These are phyloP conservation scores for Australoheros scitulus DNA, from an alignment of 2,113 vertebrate species.

Conservation along the genomic window DNA sequence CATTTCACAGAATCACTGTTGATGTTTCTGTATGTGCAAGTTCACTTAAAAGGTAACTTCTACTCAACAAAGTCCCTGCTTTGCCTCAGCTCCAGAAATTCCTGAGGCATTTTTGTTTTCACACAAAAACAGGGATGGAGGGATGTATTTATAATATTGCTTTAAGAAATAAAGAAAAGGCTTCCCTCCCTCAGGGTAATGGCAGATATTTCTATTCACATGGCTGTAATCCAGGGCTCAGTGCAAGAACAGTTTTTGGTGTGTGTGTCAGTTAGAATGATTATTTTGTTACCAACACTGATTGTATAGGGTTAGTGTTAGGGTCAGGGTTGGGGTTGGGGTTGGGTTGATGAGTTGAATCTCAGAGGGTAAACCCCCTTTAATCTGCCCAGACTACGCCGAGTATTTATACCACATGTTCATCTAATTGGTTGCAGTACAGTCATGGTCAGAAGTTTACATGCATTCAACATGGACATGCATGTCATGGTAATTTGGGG, in stretches of 20 bases:
- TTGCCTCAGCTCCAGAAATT: conserved; percentile 3
- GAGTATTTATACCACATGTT: not conserved
- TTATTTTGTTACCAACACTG: too few species aligned
- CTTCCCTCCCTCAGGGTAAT: not conserved
- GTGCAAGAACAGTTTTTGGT: not conserved
- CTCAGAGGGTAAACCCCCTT: not conserved
- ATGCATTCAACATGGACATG: too few species aligned
- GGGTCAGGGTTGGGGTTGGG: not conserved
- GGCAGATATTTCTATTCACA: not conserved
- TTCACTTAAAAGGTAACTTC: conserved; percentile 55
- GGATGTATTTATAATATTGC: conserved; percentile 7
- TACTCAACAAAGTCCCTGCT: conserved; percentile 28
- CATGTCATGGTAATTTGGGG: not conserved
- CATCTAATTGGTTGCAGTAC: not conserved
- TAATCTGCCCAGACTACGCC: not conserved
- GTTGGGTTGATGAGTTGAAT: not conserved
- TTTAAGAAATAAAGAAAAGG: not conserved
- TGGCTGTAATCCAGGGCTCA: not conserved
- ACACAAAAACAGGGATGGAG: conserved; percentile 5
- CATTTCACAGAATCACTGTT: conserved; percentile 38
- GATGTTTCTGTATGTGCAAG: conserved; percentile 53
- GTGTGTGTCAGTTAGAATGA: too few species aligned
- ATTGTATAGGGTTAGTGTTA: not conserved
- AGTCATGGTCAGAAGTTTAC: not conserved
- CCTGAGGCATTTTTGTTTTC: conserved; percentile 9